Evolutionary conservation across 2,113 vertebrate genomes (phyloP).

Genomic region (Genyomyrus donnyi): DNA sequence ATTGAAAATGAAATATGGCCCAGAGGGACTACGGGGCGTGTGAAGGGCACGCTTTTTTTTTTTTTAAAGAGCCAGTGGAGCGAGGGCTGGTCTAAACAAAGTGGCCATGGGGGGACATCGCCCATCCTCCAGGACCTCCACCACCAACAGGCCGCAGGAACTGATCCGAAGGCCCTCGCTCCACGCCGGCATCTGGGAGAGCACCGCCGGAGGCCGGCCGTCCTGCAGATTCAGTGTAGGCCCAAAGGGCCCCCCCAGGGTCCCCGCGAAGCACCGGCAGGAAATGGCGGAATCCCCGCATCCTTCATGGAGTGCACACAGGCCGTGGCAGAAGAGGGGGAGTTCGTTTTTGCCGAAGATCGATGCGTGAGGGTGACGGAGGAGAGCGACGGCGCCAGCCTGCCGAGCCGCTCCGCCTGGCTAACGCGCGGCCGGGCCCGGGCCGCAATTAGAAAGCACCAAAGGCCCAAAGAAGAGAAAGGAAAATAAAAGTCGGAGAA

Average conservation of each 20-base stretch:
- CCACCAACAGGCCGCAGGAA: slow-evolving; percentile 32
- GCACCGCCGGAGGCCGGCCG: not conserved
- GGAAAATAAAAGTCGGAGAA: slow-evolving; percentile 46
- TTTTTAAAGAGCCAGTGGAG: slow-evolving; percentile 34
- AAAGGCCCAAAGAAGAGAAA: slow-evolving; percentile 43
- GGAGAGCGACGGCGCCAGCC: not conserved
- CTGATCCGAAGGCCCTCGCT: slow-evolving; percentile 10
- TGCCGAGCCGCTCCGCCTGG: slow-evolving; percentile 20
- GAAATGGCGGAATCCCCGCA: not conserved
- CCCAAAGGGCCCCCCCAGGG: not conserved
- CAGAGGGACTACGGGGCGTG: slow-evolving; percentile 21
- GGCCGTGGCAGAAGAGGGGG: not conserved
- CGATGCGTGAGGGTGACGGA: slow-evolving; percentile 14
- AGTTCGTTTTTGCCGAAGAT: slow-evolving; percentile 7
- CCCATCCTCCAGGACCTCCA: not conserved
- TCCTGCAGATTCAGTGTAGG: not conserved
- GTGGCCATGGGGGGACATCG: slow-evolving; percentile 20
- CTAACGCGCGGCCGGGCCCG: slow-evolving; percentile 14
- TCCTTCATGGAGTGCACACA: not conserved
- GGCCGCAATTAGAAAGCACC: slow-evolving; percentile 67
- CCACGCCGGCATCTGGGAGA: not conserved
- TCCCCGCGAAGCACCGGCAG: not conserved
- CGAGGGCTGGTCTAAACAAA: slow-evolving; percentile 11
- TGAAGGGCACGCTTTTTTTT: slow-evolving; percentile 40
- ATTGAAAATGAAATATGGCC: slow-evolving; percentile 47